Evolutionary conservation across 2,888 invertebrate genomes (phyloP).

Genomic region (Heteromyza rotundicornis): DNA sequence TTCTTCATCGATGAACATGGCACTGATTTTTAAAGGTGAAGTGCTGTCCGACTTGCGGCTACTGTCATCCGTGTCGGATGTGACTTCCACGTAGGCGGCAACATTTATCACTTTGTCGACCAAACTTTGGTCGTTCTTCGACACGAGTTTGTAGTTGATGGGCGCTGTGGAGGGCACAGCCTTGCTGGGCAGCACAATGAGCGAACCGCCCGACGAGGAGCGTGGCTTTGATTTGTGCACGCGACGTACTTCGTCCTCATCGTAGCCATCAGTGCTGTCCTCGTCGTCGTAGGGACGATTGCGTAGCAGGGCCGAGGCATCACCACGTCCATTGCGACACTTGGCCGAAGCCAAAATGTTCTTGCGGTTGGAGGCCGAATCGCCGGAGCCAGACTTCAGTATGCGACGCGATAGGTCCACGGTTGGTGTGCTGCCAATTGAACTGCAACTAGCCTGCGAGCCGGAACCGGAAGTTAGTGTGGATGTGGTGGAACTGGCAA

Average conservation of each 20-base stretch:
- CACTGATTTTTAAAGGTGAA: constrained; percentile 61
- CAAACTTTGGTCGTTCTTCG: constrained; percentile 52
- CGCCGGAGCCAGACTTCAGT: constrained; percentile 64
- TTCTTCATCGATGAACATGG: constrained; percentile 63
- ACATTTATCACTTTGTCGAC: constrained; percentile 62
- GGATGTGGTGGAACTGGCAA: constrained; percentile 73
- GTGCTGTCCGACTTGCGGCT: constrained; percentile 55
- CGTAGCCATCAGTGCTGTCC: constrained; percentile 63
- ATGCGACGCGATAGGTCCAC: constrained; percentile 72
- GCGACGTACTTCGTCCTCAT: constrained; percentile 58
- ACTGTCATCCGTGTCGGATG: constrained; percentile 62
- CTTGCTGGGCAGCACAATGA: constrained; percentile 41
- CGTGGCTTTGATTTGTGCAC: constrained; percentile 63
- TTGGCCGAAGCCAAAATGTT: constrained; percentile 87
- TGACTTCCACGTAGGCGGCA: constrained; percentile 61
- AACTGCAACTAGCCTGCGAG: constrained; percentile 74
- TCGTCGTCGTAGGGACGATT: constrained; percentile 68
- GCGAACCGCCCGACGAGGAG: constrained; percentile 33
- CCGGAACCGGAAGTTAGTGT: constrained; percentile 78
- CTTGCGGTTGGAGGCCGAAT: constrained; percentile 73
- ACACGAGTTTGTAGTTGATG: constrained; percentile 52
- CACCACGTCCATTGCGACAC: constrained; percentile 80
- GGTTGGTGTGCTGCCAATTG: constrained; percentile 70
- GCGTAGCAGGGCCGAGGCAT: constrained; percentile 74
- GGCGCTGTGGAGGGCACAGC: constrained; percentile 40